Evolutionary conservation across 2,797 vertebrate genomes (phyloP).

Genomic region (Sebastes goodei): DNA sequence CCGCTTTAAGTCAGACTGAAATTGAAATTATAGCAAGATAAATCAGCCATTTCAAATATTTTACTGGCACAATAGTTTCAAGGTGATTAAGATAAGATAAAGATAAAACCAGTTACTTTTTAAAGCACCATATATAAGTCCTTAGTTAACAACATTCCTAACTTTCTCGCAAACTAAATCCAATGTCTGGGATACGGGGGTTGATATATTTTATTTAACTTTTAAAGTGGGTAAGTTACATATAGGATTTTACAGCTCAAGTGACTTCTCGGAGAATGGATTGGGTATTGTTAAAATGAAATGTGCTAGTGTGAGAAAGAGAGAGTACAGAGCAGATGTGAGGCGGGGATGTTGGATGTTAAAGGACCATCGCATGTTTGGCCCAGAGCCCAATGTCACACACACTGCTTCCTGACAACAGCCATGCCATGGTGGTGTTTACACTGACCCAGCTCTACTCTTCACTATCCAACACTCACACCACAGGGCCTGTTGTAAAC

Average conservation of each 20-base stretch:
- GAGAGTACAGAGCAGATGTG: slow-evolving; percentile 65
- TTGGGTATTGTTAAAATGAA: slow-evolving; percentile 39
- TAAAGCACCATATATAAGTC: neutral
- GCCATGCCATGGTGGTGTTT: slow-evolving; percentile 78
- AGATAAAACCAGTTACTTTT: neutral
- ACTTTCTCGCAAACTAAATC: neutral
- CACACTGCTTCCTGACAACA: slow-evolving; percentile 79
- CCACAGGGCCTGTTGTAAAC: slow-evolving; percentile 35
- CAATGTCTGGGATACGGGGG: neutral
- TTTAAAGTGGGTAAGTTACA: neutral
- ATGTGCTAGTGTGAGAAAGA: slow-evolving; percentile 61
- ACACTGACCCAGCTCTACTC: slow-evolving; percentile 62
- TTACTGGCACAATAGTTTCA: neutral
- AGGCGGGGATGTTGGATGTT: slow-evolving; percentile 62
- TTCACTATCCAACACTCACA: slow-evolving; percentile 45
- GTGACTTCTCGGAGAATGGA: slow-evolving; percentile 3
- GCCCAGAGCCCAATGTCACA: slow-evolving; percentile 78
- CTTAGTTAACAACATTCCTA: neutral
- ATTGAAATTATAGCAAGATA: neutral
- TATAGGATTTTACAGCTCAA: neutral
- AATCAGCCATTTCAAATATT: neutral
- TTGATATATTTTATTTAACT: slow-evolving; percentile 10
- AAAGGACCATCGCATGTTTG: slow-evolving; percentile 66
- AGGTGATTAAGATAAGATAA: neutral
- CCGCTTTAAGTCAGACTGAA: neutral